These are phyloP conservation scores for Chrosomus eos DNA, from an alignment of 2,797 vertebrate genomes.

Conservation along the genomic window DNA sequence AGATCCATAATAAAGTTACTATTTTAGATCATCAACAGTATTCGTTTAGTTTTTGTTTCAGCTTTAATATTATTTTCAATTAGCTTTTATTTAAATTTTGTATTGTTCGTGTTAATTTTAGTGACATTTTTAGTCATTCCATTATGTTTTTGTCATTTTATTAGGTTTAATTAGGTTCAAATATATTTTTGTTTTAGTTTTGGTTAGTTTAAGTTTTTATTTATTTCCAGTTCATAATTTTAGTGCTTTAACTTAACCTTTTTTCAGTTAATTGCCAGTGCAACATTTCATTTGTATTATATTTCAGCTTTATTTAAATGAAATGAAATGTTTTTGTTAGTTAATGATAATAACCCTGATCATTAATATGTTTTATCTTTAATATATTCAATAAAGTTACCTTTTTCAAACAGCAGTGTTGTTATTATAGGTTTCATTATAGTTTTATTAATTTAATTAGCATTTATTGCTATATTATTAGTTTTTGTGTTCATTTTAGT, in stretches of 20 bases:
- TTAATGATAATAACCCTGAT: neutral
- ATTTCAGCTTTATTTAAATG: neutral
- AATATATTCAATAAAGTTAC: neutral
- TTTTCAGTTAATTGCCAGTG: neutral
- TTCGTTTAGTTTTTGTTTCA: neutral
- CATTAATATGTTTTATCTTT: neutral
- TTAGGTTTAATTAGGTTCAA: neutral
- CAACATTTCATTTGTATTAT: neutral
- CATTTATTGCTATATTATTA: neutral
- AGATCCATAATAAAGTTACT: neutral
- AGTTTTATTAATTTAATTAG: neutral
- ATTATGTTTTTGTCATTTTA: neutral
- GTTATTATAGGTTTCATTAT: neutral
- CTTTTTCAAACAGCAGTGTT: neutral
- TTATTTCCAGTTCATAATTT: neutral
- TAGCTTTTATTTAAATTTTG: neutral
- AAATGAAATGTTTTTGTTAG: neutral
- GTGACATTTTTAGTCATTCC: neutral
- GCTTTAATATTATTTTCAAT: neutral
- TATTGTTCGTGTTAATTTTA: neutral
- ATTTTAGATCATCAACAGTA: neutral
- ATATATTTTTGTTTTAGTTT: neutral
- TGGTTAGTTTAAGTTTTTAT: neutral
- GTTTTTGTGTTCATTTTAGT: too few species aligned
- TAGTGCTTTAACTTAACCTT: neutral